phyloP scores from a whole-genome alignment of 2,797 vertebrate species.

The Peromyscus eremicus region DNA sequence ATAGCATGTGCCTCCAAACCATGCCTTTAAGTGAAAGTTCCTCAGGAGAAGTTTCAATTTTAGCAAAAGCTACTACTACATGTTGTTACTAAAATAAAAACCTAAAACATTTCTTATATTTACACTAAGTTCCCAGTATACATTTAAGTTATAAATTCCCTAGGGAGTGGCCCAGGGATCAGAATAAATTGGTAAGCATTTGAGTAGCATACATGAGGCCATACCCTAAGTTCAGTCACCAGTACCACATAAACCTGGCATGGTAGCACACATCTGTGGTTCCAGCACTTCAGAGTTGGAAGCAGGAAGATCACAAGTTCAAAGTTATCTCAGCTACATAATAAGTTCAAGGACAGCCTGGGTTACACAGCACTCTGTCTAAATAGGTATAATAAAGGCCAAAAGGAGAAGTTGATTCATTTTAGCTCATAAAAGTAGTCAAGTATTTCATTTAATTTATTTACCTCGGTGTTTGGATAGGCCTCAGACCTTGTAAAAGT shows the following conservation, averaged over 20 bases:
- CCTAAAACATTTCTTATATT: constrained; percentile 31
- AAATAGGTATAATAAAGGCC: background rate
- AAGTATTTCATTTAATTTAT: background rate
- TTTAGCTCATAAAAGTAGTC: constrained; percentile 10
- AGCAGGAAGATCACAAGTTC: background rate
- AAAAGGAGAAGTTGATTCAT: constrained; percentile 14
- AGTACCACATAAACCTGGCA: background rate
- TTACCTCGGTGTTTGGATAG: background rate
- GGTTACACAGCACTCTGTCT: background rate
- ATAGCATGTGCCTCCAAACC: background rate
- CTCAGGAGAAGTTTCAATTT: background rate
- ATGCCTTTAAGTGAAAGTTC: constrained; percentile 5
- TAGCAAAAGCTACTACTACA: constrained; percentile 49
- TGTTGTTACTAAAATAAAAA: constrained; percentile 62
- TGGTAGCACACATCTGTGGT: background rate
- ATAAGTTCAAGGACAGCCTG: background rate
- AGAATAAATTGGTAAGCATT: background rate
- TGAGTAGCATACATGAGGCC: background rate
- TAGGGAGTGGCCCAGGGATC: background rate
- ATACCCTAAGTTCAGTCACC: background rate
- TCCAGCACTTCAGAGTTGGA: background rate
- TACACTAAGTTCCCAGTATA: constrained; percentile 13
- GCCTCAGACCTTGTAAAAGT: background rate
- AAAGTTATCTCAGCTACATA: background rate
- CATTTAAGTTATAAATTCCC: constrained; percentile 52